Evolutionary conservation across 2,797 vertebrate genomes (phyloP).

Genomic region (Aeoliscus strigatus): DNA sequence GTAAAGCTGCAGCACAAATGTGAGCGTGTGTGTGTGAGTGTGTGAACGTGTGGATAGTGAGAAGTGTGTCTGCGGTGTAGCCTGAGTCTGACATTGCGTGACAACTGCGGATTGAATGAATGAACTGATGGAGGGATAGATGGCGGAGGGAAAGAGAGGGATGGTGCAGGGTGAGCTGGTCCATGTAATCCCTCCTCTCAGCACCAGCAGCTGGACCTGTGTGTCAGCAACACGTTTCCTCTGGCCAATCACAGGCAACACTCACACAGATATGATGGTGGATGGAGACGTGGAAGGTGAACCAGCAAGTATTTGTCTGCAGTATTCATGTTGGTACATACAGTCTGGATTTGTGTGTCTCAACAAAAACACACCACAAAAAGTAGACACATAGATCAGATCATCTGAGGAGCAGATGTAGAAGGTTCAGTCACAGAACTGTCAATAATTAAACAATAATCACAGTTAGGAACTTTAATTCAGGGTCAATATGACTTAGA

Average conservation of each 20-base stretch:
- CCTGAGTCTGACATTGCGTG: slow-evolving; percentile 35
- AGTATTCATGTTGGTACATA: too few species aligned
- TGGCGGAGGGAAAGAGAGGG: slow-evolving; percentile 36
- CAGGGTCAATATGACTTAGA: too few species aligned
- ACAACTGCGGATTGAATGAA: slow-evolving; percentile 55
- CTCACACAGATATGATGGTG: slow-evolving; percentile 9
- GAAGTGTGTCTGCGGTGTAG: background rate
- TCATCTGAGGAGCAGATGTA: too few species aligned
- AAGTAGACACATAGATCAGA: too few species aligned
- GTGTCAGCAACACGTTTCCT: slow-evolving; percentile 38
- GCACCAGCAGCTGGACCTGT: slow-evolving; percentile 54
- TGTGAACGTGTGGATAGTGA: slow-evolving; percentile 4
- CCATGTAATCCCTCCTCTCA: slow-evolving; percentile 49
- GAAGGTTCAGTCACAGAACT: too few species aligned
- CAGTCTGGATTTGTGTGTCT: too few species aligned
- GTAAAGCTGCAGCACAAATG: too few species aligned
- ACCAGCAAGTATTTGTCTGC: too few species aligned
- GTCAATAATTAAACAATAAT: too few species aligned
- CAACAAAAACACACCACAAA: too few species aligned
- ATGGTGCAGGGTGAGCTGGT: slow-evolving; percentile 42
- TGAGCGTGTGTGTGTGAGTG: background rate
- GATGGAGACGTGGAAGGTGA: too few species aligned
- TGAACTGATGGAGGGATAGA: slow-evolving; percentile 53
- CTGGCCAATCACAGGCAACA: slow-evolving; percentile 46
- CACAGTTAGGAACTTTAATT: too few species aligned